Percentiles rank a stretch among this genome's conserved stretches.
Conservation (phyloP, 2,797 vertebrate species). For the Buceros bicornis region DNA sequence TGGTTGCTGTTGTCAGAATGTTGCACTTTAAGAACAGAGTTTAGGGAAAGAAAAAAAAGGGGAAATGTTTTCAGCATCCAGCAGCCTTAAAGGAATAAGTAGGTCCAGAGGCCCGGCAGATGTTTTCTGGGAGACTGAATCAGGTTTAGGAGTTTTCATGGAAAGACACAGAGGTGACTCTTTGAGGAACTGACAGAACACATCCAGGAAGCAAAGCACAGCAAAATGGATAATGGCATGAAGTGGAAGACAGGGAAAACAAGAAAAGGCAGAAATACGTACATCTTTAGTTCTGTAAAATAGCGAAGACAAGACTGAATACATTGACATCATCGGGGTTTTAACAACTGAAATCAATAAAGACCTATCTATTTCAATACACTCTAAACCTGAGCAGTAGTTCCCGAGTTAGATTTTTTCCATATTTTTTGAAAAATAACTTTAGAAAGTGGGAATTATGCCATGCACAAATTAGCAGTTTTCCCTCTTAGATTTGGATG, state of each 20-base stretch:
- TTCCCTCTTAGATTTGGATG: not conserved
- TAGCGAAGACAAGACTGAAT: not conserved
- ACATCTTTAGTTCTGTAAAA: not conserved
- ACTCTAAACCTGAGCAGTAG: not conserved
- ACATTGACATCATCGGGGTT: not conserved
- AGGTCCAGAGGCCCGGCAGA: not conserved
- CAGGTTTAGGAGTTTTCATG: not conserved
- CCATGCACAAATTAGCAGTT: not conserved
- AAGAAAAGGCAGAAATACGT: not conserved
- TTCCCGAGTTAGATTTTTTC: not conserved
- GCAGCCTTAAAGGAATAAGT: not conserved
- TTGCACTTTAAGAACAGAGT: not conserved
- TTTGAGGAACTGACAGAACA: not conserved
- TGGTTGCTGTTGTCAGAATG: not conserved
- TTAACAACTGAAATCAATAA: not conserved
- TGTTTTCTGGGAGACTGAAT: not conserved
- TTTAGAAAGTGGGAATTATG: not conserved
- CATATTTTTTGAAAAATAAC: not conserved
- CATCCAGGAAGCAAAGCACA: not conserved
- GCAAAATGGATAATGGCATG: not conserved
- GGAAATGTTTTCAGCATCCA: not conserved
- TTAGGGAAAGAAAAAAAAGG: not conserved
- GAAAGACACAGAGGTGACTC: not conserved
- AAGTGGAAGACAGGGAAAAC: not conserved
- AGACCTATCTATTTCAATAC: not conserved